Conservation (phyloP, 2,888 invertebrate species). For the Nephrotoma appendiculata region DNA sequence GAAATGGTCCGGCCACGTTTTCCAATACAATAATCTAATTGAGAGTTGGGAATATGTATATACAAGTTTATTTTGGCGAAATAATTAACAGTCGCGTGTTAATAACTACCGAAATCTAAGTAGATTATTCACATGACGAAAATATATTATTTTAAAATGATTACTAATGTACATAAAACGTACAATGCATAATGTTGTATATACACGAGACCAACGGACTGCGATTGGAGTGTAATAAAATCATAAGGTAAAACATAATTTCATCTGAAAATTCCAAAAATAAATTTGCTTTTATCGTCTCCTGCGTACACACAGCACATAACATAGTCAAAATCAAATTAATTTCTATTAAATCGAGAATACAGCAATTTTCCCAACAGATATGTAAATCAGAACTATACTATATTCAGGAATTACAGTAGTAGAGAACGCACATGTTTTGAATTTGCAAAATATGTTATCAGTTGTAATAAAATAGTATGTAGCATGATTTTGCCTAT, state of each 20-base stretch:
- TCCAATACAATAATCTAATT: too few species aligned
- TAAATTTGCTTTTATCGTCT: not conserved
- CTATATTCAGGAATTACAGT: not conserved
- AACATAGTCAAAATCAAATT: not conserved
- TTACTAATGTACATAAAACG: not conserved
- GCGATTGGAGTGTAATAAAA: not conserved
- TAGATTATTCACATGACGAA: not conserved
- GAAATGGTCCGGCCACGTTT: too few species aligned
- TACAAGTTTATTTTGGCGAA: not conserved
- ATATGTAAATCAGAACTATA: not conserved
- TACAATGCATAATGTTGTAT: not conserved
- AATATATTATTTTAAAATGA: not conserved
- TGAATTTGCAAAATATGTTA: not conserved
- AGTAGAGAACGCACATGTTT: not conserved
- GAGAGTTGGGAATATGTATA: too few species aligned
- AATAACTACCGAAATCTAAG: not conserved
- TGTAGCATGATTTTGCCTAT: not conserved
- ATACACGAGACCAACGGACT: not conserved
- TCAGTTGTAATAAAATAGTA: not conserved
- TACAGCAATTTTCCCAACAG: not conserved
- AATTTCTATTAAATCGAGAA: not conserved
- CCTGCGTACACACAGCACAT: not conserved
- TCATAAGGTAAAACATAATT: not conserved
- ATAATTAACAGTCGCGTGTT: not conserved
- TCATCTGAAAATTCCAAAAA: not conserved